Evolutionary conservation across 1,140 invertebrate species (phyloP), one percentile per base, ranked within the genome.

Genomic region (Chrysoperla carnea): DNA sequence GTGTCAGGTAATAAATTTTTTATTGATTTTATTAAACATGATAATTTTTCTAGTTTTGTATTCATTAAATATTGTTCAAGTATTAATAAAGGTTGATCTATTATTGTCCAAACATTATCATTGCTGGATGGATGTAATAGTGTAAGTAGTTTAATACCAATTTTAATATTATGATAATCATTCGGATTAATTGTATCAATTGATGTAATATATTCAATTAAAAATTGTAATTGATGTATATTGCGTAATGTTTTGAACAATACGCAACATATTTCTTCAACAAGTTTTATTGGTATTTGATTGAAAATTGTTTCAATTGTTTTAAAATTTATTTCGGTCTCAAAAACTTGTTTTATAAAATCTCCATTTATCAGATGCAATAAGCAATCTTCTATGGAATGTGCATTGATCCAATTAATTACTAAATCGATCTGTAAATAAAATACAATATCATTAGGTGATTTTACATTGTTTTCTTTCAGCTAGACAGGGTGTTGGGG

Each of bases 31-130:
- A 76, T 37, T 6, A 81, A 69, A 29, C 64, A 67, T 1, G 68
- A 60, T 6, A 84, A 55, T 45, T 67, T 65, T 50, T 82, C 78
- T 36, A 84, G 65, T 54, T 76, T 78, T 1, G 71, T 75, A 50
- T 83, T 82, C 80, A 84, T 84, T 1, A 84, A 51, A 37, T 82
- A 60, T 50, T 81, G 76, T 48, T 84, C 81, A 5, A 84, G 61
- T 52, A 84, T 78, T 0, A 78, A 52, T 12, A 81, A 50, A 0
- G 81, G 81, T 46, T 73, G 69, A 14, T 70, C 68, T 17, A 82
- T 68, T 5, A 83, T 51, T 45, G 73, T 65, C 62, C 74, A 72
- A 38, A 78, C 73, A 7, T 70, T 54, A 11, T 61, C 47, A 43
- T 69, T 66, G 45, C 78, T 66, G 13, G 57, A 60, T 0, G 42